phyloP scores from a whole-genome alignment of 2,888 invertebrate species.

The Nysson spinosus region DNA sequence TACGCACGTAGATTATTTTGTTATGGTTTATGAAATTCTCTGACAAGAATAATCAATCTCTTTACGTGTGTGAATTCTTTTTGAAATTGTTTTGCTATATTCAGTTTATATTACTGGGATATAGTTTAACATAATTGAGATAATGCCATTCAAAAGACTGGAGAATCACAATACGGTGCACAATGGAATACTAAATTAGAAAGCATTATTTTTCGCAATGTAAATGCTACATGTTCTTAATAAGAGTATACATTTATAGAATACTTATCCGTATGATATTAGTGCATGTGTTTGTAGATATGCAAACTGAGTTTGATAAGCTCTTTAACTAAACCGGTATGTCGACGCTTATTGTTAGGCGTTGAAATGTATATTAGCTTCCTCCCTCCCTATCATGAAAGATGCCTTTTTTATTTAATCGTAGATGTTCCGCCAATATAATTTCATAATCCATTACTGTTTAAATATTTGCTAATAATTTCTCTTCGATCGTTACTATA shows the following conservation, averaged over 20 bases:
- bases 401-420: too few species aligned
- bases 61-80: too few species aligned
- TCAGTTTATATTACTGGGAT: too few species aligned
- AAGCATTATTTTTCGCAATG: constrained; percentile 3
- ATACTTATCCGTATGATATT: constrained; percentile 28
- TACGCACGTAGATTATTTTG: neutral
- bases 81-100: too few species aligned
- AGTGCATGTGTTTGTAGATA: constrained; percentile 25
- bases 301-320: constrained; percentile 33
- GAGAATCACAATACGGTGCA: too few species aligned
- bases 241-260: constrained; percentile 35
- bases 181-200: neutral
- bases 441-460: too few species aligned
- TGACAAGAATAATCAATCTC: too few species aligned
- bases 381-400: neutral
- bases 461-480: too few species aligned
- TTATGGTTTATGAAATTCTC: neutral
- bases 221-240: constrained; percentile 13
- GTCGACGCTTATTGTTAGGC: constrained; percentile 6
- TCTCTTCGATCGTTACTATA: too few species aligned
- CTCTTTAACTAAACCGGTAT: constrained; percentile 19
- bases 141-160: too few species aligned
- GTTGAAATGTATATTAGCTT: neutral
- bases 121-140: too few species aligned
- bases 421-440: too few species aligned